Evolutionary conservation across 2,113 vertebrate species (phyloP).

Genomic region (Periophthalmus modestus): DNA sequence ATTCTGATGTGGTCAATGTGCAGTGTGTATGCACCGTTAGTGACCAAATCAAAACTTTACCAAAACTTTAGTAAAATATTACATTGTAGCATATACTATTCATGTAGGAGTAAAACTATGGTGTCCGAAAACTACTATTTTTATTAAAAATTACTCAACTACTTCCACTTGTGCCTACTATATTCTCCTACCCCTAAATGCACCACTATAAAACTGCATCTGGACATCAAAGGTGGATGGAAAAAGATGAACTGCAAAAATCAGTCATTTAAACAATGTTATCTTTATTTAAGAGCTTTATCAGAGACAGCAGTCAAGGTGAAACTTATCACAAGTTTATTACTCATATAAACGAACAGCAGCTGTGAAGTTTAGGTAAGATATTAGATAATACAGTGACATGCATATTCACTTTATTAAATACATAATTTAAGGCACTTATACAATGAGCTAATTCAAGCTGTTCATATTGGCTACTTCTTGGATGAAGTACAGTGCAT

Average conservation of each 20-base stretch:
- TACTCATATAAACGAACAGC: not conserved
- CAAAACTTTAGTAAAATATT: not conserved
- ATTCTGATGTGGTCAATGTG: no score
- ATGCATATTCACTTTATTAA: not conserved
- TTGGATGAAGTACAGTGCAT: not conserved
- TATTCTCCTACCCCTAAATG: not conserved
- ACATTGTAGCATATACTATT: no score
- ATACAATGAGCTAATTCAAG: not conserved
- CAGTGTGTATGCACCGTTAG: no score
- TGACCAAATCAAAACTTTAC: no score
- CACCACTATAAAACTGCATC: not conserved
- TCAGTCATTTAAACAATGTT: not conserved
- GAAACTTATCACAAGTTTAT: slow-evolving; percentile 5
- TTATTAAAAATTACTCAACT: not conserved
- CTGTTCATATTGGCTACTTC: not conserved
- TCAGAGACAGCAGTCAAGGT: not conserved
- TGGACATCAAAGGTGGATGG: no score
- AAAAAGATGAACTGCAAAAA: no score
- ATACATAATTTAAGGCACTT: not conserved
- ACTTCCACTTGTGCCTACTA: not conserved
- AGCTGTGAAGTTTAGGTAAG: not conserved
- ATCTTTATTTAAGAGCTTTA: slow-evolving; percentile 4
- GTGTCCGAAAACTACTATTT: no score
- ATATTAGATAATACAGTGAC: not conserved
- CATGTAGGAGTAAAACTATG: no score